These are phyloP conservation scores for Psylliodes chrysocephalus DNA, from an alignment of 2,888 invertebrate genomes.

Conservation along the genomic window DNA sequence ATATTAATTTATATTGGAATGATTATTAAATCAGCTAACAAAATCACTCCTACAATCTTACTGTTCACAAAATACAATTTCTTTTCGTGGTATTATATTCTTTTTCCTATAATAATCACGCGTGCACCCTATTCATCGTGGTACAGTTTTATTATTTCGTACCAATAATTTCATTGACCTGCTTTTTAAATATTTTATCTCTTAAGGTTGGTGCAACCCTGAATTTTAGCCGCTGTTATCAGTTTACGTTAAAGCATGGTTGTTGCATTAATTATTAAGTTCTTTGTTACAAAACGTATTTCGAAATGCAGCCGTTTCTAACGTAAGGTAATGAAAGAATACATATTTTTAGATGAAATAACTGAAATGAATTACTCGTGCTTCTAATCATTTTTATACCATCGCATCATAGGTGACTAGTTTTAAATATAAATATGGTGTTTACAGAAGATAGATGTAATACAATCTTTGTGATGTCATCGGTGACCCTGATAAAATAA, in stretches of 20 bases:
- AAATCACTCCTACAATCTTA: too few species aligned
- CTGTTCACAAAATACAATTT: too few species aligned
- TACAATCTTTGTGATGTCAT: constrained; percentile 55
- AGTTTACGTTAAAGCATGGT: neutral
- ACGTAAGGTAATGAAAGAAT: too few species aligned
- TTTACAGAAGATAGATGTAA: constrained; percentile 9
- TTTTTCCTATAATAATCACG: too few species aligned
- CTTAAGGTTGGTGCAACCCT: constrained; percentile 7
- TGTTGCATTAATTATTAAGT: too few species aligned
- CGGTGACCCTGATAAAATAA: constrained; percentile 60
- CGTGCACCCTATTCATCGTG: too few species aligned
- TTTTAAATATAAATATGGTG: neutral
- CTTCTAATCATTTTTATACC: neutral
- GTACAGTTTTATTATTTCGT: neutral
- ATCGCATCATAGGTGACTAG: neutral
- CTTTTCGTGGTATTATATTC: too few species aligned
- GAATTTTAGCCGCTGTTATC: constrained; percentile 3
- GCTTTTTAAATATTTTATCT: constrained; percentile 13
- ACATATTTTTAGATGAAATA: neutral
- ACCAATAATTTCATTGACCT: constrained; percentile 13
- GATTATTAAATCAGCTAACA: too few species aligned
- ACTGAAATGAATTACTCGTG: neutral
- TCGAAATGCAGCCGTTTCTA: too few species aligned
- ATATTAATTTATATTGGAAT: too few species aligned
- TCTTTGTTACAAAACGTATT: too few species aligned